These are phyloP conservation scores for Mormoops blainvillei DNA, from an alignment of 2,113 vertebrate species.

Conservation along the genomic window DNA sequence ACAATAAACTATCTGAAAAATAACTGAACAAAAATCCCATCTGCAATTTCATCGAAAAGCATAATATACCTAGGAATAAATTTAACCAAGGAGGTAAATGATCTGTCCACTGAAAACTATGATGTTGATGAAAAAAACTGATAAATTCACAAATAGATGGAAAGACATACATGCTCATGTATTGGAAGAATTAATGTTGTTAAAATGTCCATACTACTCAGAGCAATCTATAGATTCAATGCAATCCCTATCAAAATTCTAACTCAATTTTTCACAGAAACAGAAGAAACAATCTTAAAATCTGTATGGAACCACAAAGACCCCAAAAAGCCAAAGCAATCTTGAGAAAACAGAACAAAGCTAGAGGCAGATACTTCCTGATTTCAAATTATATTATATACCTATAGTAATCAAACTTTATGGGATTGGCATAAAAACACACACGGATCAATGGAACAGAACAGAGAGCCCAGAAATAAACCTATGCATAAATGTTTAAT, in stretches of 20 bases:
- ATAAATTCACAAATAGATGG: background rate
- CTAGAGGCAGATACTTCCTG: background rate
- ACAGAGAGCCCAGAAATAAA: background rate
- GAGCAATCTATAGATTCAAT: background rate
- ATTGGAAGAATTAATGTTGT: background rate
- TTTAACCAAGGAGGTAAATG: background rate
- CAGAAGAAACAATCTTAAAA: background rate
- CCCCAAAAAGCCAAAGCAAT: background rate
- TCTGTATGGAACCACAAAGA: background rate
- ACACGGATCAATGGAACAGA: background rate
- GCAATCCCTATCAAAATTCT: background rate
- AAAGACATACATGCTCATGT: background rate
- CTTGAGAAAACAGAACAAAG: background rate
- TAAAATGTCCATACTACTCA: background rate
- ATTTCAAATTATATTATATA: slow-evolving; percentile 3
- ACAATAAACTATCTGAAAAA: background rate
- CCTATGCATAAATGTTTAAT: background rate
- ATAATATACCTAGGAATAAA: background rate
- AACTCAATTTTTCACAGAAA: background rate
- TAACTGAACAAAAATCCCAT: background rate
- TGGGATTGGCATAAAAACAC: background rate
- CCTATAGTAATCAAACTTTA: background rate
- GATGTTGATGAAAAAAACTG: background rate
- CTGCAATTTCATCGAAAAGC: background rate
- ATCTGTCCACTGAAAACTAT: background rate